Conservation (phyloP, 2,797 vertebrate genomes). For the Lepus townsendii region DNA sequence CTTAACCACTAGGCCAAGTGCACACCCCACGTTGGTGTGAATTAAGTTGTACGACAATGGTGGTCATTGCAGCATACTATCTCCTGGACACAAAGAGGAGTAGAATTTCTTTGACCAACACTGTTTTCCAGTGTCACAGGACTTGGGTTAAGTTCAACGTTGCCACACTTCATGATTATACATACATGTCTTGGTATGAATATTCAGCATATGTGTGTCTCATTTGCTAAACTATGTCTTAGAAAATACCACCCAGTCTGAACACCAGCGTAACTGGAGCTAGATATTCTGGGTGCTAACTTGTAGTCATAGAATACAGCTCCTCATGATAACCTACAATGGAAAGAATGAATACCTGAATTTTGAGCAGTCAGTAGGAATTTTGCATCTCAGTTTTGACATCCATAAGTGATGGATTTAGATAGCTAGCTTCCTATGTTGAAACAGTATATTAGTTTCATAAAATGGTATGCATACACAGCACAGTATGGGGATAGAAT, state of each 20-base stretch:
- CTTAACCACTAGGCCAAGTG: too few species aligned
- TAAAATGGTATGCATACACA: neutral
- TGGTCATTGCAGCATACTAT: neutral
- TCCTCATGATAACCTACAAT: neutral
- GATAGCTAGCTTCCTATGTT: neutral
- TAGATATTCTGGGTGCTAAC: neutral
- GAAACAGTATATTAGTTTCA: neutral
- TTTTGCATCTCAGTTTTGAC: neutral
- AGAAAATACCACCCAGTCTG: neutral
- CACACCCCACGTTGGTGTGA: too few species aligned
- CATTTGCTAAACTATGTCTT: neutral
- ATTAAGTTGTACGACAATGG: too few species aligned
- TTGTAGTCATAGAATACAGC: neutral
- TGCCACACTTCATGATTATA: neutral
- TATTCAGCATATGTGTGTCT: neutral
- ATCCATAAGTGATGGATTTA: neutral
- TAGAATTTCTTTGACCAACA: neutral
- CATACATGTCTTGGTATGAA: neutral
- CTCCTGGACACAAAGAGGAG: neutral
- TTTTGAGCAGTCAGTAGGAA: neutral
- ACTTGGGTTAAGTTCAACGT: neutral
- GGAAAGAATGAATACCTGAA: neutral
- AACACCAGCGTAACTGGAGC: neutral
- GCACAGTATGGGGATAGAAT: neutral
- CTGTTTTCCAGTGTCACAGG: neutral